These are phyloP conservation scores for Chaetops frenatus DNA, from an alignment of 2,113 vertebrate species.

Conservation along the genomic window DNA sequence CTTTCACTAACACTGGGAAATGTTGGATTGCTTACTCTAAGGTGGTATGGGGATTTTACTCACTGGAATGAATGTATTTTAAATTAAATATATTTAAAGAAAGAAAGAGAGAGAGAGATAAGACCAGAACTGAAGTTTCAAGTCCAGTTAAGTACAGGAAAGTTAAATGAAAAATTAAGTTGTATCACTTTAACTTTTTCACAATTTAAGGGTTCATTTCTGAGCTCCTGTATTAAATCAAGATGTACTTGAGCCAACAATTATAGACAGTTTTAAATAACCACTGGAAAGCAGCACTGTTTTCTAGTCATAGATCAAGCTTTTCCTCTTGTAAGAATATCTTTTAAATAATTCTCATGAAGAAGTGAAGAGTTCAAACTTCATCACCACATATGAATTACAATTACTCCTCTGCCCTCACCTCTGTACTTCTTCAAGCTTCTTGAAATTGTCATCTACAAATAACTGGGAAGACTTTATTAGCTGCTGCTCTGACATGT, in stretches of 20 bases:
- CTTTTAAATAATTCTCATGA: background rate
- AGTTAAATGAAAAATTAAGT: background rate
- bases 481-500: background rate
- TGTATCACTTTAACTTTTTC: background rate
- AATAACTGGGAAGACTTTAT: background rate
- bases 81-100: background rate
- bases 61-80: background rate
- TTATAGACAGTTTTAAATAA: background rate
- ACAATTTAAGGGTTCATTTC: background rate
- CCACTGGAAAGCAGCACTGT: background rate
- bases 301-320: background rate
- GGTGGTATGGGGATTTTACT: background rate
- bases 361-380: background rate
- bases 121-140: background rate
- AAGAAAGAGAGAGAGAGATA: background rate
- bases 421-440: background rate
- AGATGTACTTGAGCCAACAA: background rate
- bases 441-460: background rate
- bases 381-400: background rate
- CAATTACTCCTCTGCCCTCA: background rate
- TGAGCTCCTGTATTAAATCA: background rate
- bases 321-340: background rate
- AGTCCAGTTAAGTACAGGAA: background rate
- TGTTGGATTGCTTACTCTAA: background rate
- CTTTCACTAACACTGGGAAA: background rate